A percentile compares a stretch with the other conserved stretches of the same genome.
Conservation (phyloP, 2,797 vertebrate species). For the Myioborus melanocephalus region DNA sequence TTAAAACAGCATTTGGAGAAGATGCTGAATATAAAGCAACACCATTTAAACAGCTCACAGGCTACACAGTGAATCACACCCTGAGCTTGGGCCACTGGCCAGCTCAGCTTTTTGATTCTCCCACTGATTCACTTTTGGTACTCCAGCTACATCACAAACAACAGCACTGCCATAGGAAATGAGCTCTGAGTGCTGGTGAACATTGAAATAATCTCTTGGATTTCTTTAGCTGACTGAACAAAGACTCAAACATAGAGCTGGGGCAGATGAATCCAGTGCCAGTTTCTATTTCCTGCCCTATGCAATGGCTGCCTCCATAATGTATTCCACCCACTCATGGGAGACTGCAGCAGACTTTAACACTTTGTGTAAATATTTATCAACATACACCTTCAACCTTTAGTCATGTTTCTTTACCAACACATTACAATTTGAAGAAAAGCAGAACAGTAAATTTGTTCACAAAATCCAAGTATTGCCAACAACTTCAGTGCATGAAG, state of each 20-base stretch:
- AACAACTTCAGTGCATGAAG: slow-evolving; percentile 38
- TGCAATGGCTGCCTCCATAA: neutral
- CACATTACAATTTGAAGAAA: neutral
- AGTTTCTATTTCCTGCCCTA: neutral
- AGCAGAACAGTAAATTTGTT: slow-evolving; percentile 9
- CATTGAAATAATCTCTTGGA: neutral
- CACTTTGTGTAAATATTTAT: neutral
- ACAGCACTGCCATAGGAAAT: neutral
- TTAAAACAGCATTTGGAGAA: neutral
- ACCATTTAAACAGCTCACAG: neutral
- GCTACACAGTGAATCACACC: neutral
- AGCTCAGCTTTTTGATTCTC: neutral
- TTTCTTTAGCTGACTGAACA: neutral
- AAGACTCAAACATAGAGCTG: neutral
- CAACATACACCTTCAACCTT: slow-evolving; percentile 1
- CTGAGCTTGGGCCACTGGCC: neutral
- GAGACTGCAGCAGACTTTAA: neutral
- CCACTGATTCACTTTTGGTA: neutral
- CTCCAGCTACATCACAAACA: neutral
- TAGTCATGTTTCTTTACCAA: neutral
- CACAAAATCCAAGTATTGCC: slow-evolving; percentile 34
- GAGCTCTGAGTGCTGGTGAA: neutral
- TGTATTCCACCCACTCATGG: neutral
- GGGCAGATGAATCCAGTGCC: neutral
- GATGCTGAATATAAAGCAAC: neutral